Conservation (phyloP, 2,797 vertebrate species). For the Enteromius radiatus region DNA sequence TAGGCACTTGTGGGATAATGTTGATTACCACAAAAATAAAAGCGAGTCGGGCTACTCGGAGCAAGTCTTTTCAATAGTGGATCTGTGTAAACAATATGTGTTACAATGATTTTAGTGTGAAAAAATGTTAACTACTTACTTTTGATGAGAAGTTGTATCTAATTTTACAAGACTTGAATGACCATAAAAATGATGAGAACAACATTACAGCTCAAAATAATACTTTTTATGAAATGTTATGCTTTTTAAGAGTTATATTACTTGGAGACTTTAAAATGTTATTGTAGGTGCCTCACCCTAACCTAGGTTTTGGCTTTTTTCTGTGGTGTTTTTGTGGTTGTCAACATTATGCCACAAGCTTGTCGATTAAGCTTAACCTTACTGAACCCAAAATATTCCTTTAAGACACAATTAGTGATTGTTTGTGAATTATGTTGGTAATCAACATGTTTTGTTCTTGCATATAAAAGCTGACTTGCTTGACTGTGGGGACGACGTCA, state of each 20-base stretch:
- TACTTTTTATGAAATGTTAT: too few species aligned
- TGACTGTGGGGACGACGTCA: slow-evolving; percentile 10
- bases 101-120: background rate
- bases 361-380: background rate
- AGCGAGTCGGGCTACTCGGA: background rate
- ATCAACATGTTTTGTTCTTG: slow-evolving; percentile 19
- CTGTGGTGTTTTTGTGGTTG: background rate
- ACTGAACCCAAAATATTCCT: background rate
- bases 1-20: slow-evolving; percentile 5
- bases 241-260: too few species aligned
- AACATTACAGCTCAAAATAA: background rate
- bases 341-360: background rate
- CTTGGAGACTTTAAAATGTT: background rate
- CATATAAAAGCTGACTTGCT: slow-evolving; percentile 22
- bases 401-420: background rate
- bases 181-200: background rate
- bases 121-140: background rate
- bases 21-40: background rate
- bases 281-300: background rate
- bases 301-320: background rate
- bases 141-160: background rate
- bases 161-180: background rate
- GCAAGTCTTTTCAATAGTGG: background rate
- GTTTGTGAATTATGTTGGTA: slow-evolving; percentile 13
- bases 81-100: background rate